Evolutionary conservation across 2,888 invertebrate species (phyloP).

Genomic region (Hydroisotoma schaefferi): DNA sequence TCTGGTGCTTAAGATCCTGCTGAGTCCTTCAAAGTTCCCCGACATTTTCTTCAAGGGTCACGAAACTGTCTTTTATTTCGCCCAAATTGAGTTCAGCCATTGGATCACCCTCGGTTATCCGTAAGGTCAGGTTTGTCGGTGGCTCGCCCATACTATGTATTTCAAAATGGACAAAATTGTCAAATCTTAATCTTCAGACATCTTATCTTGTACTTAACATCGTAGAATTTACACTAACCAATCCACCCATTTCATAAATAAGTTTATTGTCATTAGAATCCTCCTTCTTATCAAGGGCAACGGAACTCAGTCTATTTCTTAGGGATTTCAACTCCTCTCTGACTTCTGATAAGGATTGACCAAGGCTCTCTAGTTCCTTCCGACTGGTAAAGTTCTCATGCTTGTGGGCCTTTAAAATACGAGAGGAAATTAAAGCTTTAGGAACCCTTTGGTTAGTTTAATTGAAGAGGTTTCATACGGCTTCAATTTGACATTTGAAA

Average conservation of each 20-base stretch:
- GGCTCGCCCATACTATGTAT: neutral
- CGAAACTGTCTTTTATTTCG: constrained; percentile 27
- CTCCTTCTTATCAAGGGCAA: too few relatives aligned
- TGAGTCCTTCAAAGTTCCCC: constrained; percentile 33
- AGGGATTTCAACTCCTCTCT: neutral
- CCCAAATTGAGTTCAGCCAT: constrained; percentile 23
- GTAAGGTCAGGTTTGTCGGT: neutral
- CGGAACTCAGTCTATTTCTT: neutral
- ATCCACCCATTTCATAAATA: constrained; percentile 10
- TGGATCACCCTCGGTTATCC: neutral
- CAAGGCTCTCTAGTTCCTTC: neutral
- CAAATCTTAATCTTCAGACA: neutral
- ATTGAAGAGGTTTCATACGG: too few relatives aligned
- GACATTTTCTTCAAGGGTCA: constrained; percentile 36
- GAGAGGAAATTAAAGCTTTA: too few relatives aligned
- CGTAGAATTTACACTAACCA: neutral
- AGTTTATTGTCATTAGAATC: too few relatives aligned
- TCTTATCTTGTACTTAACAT: neutral
- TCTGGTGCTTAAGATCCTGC: constrained; percentile 30
- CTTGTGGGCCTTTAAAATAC: neutral
- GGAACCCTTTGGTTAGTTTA: too few relatives aligned
- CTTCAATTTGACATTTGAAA: too few relatives aligned
- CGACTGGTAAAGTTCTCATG: neutral
- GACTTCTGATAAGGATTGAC: neutral
- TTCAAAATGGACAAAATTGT: neutral